Evolutionary conservation across 2,888 invertebrate species (phyloP).

Genomic region (Tetranychus piercei): DNA sequence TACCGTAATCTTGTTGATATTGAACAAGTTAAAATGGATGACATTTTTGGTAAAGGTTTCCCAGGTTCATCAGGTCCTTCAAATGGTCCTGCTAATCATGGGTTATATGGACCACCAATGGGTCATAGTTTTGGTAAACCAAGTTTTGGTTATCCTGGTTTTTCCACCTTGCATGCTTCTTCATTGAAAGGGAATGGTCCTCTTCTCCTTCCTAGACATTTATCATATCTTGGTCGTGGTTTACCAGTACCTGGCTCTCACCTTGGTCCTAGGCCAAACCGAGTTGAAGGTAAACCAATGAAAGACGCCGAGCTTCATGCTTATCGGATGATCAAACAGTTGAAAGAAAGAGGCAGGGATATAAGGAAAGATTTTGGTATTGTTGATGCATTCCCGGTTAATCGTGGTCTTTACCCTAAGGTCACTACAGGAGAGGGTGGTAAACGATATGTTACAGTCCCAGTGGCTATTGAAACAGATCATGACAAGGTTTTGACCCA

Average conservation of each 20-base stretch:
- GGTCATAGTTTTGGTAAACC: background rate
- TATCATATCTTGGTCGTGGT: background rate
- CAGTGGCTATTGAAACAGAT: constrained; percentile 21
- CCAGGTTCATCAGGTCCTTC: background rate
- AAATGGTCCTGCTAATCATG: background rate
- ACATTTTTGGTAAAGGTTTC: background rate
- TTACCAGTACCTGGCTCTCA: too few species aligned
- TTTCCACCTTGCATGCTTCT: too few species aligned
- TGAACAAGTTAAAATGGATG: constrained; percentile 8
- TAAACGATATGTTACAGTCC: constrained; percentile 16
- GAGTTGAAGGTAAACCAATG: background rate
- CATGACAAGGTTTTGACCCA: constrained; percentile 17
- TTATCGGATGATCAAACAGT: background rate
- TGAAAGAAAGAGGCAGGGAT: constrained; percentile 3
- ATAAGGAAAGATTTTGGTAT: background rate
- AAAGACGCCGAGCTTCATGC: constrained; percentile 7
- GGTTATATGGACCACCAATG: background rate
- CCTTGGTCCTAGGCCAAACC: background rate
- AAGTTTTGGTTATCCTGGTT: background rate
- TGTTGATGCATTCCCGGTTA: background rate
- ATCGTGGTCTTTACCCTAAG: background rate
- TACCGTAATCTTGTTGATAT: constrained; percentile 1
- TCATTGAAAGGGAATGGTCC: too few species aligned
- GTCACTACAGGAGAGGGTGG: background rate
- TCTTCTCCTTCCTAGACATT: too few species aligned